Evolutionary conservation across 2,113 vertebrate species (phyloP).

Genomic region (Lates calcarifer): DNA sequence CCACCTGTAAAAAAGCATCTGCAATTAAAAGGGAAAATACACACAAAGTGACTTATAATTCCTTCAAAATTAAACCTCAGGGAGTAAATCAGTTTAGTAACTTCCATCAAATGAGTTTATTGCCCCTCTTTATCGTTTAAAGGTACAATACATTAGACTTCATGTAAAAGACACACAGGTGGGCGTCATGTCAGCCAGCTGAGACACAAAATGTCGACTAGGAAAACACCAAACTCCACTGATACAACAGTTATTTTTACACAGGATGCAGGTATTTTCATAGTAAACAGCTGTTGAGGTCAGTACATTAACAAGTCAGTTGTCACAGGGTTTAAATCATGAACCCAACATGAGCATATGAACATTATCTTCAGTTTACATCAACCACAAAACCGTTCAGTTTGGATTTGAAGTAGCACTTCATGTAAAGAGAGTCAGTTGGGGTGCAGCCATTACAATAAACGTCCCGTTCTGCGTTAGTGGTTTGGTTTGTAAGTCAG

Average conservation of each 20-base stretch:
- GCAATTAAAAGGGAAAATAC: neutral
- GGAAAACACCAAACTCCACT: neutral
- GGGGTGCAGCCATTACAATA: neutral
- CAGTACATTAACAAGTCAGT: slow-evolving; percentile 11
- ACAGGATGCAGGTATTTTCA: neutral
- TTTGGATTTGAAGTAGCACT: neutral
- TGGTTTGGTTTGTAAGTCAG: neutral
- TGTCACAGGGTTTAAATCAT: neutral
- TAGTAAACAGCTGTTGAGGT: slow-evolving; percentile 16
- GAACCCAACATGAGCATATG: slow-evolving; percentile 21
- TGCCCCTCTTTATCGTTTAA: slow-evolving; percentile 42
- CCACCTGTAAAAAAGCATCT: neutral
- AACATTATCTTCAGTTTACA: slow-evolving; percentile 27
- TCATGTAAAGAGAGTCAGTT: neutral
- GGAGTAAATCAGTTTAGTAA: neutral
- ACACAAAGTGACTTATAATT: too few relatives aligned
- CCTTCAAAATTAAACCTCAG: too few relatives aligned
- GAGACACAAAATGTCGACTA: slow-evolving; percentile 20
- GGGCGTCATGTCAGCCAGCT: slow-evolving; percentile 37
- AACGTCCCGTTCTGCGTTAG: neutral
- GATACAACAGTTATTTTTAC: slow-evolving; percentile 14
- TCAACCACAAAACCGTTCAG: neutral
- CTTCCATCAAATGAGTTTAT: slow-evolving; percentile 58
- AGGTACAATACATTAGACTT: slow-evolving; percentile 48
- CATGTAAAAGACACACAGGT: slow-evolving; percentile 49